These are phyloP conservation scores for Drosophila ercepeae DNA, from an alignment of 1,140 invertebrate genomes.

Conservation along the genomic window DNA sequence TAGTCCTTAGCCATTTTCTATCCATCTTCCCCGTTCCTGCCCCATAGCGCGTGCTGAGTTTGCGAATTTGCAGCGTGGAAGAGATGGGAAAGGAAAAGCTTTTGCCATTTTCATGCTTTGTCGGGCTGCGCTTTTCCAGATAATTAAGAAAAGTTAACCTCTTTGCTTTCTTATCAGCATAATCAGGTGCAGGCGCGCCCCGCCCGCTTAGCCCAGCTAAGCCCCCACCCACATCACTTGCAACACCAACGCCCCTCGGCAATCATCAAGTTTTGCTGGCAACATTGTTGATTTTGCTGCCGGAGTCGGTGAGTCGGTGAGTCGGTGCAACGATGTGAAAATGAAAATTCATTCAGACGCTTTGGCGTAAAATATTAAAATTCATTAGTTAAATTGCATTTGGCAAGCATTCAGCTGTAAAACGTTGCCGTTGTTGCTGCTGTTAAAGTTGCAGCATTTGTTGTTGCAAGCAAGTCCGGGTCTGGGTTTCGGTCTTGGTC, in stretches of 20 bases:
- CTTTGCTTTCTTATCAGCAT: conserved; percentile 78
- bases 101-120: conserved; percentile 29
- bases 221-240: not conserved
- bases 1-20: not conserved
- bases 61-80: conserved; percentile 36
- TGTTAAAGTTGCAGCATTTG: conserved; percentile 16
- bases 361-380: conserved; percentile 83
- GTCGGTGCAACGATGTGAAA: conserved; percentile 83
- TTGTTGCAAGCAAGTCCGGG: conserved; percentile 45
- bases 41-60: conserved; percentile 38
- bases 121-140: conserved; percentile 68
- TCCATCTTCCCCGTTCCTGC: not conserved
- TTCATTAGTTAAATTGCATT: conserved; percentile 83
- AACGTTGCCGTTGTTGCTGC: conserved; percentile 53
- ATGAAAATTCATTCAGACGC: conserved; percentile 81
- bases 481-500: conserved; percentile 24
- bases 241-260: not conserved
- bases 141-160: conserved; percentile 82
- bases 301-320: conserved; percentile 3
- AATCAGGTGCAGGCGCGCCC: conserved; percentile 62
- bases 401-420: conserved; percentile 81
- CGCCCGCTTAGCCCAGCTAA: not conserved
- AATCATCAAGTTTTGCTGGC: conserved; percentile 2
- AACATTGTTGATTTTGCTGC: conserved; percentile 58
- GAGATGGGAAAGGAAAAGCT: conserved; percentile 17